Conservation (phyloP, 2,797 vertebrate species). For the Anas georgica region DNA sequence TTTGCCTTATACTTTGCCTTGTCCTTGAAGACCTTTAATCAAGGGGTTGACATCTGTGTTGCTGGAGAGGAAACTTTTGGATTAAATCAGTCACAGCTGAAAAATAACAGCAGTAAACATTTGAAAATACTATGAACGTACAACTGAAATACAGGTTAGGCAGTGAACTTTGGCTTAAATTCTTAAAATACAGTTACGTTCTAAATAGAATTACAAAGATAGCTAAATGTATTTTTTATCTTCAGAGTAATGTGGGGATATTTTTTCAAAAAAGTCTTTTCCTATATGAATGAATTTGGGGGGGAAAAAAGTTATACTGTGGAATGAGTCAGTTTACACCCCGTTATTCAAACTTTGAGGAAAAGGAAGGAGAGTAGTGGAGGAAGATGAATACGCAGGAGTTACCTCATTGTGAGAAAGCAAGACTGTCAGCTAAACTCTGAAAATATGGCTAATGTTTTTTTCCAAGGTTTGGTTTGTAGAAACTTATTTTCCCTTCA, state of each 20-base stretch:
- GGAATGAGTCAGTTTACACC: not conserved
- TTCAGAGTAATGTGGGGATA: not conserved
- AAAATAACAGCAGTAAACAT: not conserved
- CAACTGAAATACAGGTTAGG: not conserved
- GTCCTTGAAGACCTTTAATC: not conserved
- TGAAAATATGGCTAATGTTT: not conserved
- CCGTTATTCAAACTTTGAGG: not conserved
- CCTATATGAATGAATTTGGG: not conserved
- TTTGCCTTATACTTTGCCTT: not conserved
- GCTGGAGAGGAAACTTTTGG: not conserved
- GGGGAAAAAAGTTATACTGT: not conserved
- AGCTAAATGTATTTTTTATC: not conserved
- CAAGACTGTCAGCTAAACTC: not conserved
- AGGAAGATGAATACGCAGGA: not conserved
- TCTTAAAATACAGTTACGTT: not conserved
- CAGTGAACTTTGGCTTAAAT: not conserved
- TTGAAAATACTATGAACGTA: not conserved
- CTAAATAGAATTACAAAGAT: not conserved
- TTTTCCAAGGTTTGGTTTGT: not conserved
- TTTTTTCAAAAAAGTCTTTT: not conserved
- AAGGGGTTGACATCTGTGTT: not conserved
- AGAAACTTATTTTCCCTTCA: not conserved
- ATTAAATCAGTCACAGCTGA: not conserved
- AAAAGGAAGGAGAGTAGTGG: not conserved
- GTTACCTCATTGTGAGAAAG: not conserved